Evolutionary conservation across 2,888 invertebrate genomes (phyloP).

Genomic region (Leucania comma): DNA sequence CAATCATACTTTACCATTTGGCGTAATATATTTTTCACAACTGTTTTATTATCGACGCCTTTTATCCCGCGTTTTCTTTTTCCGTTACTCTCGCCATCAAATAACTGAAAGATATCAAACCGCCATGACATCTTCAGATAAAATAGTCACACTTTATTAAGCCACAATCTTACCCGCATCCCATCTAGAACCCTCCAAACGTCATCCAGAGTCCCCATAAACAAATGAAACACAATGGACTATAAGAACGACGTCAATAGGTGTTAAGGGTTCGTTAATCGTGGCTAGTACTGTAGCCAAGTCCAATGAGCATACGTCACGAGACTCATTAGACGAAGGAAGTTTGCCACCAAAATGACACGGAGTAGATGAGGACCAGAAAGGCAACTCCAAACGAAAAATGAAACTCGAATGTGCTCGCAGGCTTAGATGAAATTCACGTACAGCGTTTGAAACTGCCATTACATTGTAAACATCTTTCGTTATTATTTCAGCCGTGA

Average conservation of each 20-base stretch:
- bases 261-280: constrained; percentile 58
- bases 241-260: constrained; percentile 54
- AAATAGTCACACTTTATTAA: not conserved
- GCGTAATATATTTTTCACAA: not conserved
- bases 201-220: constrained; percentile 13
- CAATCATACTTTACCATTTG: not conserved
- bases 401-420: not conserved
- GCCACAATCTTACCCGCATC: not conserved
- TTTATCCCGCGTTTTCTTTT: no score
- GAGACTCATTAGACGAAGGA: constrained; percentile 56
- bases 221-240: constrained; percentile 43
- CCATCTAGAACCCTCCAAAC: not conserved
- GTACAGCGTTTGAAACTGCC: not conserved
- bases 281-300: constrained; percentile 54
- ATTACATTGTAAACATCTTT: no score
- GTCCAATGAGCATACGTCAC: constrained; percentile 64
- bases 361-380: constrained; percentile 1
- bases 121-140: not conserved
- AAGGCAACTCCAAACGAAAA: not conserved
- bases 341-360: constrained; percentile 39
- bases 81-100: not conserved
- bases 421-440: no score
- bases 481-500: no score
- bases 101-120: not conserved
- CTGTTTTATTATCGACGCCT: not conserved